These are phyloP conservation scores for Apodemus sylvaticus DNA, from an alignment of 2,113 vertebrate species.

Conservation along the genomic window DNA sequence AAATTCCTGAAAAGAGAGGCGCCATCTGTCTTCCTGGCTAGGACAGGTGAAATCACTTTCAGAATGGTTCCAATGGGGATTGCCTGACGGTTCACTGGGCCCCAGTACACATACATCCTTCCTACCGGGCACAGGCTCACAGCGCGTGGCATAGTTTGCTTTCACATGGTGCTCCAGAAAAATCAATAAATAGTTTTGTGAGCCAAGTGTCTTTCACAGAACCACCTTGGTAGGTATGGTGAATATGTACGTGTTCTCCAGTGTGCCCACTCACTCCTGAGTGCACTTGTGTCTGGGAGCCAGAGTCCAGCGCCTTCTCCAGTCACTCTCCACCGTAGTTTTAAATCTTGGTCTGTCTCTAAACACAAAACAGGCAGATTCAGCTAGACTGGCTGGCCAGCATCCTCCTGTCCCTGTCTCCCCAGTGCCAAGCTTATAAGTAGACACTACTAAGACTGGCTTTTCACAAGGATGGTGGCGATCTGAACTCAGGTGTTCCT, in stretches of 20 bases:
- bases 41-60: background rate
- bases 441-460: background rate
- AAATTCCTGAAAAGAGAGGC: background rate
- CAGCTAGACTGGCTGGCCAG: background rate
- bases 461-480: background rate
- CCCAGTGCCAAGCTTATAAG: background rate
- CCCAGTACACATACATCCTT: too few relatives aligned
- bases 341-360: background rate
- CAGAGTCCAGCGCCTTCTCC: background rate
- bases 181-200: background rate
- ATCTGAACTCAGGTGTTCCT: background rate
- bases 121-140: background rate
- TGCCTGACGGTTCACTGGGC: background rate
- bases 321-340: background rate
- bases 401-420: background rate
- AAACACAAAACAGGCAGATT: background rate
- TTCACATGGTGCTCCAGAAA: background rate
- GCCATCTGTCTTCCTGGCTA: rapidly evolving
- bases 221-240: background rate
- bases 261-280: background rate
- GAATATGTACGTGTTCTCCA: background rate
- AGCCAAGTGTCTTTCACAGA: background rate
- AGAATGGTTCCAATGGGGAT: background rate
- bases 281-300: too few relatives aligned
- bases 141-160: background rate